phyloP scores from a whole-genome alignment of 2,797 vertebrate species.

The Discoglossus pictus region DNA sequence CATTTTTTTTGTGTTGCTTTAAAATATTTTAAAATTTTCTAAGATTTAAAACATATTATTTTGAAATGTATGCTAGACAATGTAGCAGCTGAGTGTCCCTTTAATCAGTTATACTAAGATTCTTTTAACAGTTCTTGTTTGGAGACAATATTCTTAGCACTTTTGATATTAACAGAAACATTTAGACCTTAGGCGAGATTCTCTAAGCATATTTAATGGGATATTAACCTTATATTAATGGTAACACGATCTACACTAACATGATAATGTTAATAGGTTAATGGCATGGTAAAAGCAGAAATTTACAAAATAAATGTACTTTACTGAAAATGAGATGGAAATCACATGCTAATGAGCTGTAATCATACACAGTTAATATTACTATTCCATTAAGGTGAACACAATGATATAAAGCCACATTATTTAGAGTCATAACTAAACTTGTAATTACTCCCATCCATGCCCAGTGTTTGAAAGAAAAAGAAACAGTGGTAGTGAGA shows the following conservation, averaged over 20 bases:
- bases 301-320: slow-evolving; percentile 37
- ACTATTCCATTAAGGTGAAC: slow-evolving; percentile 36
- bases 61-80: no score
- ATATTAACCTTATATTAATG: slow-evolving; percentile 37
- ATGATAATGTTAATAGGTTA: slow-evolving; percentile 32
- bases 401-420: slow-evolving; percentile 30
- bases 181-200: slow-evolving; percentile 12
- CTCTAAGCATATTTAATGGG: slow-evolving; percentile 14
- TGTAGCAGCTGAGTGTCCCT: no score
- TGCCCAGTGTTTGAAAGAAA: no score
- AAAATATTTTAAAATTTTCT: no score
- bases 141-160: no score
- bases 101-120: neutral
- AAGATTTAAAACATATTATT: no score
- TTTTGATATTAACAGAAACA: slow-evolving; percentile 17
- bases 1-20: no score
- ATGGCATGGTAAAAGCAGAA: slow-evolving; percentile 40
- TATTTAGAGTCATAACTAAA: slow-evolving; percentile 19
- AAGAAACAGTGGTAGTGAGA: no score
- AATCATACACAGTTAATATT: slow-evolving; percentile 35
- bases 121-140: neutral
- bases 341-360: slow-evolving; percentile 35
- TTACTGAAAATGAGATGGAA: slow-evolving; percentile 41
- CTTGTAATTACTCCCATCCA: slow-evolving; percentile 15
- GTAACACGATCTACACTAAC: slow-evolving; percentile 24